Evolutionary conservation across 2,113 vertebrate genomes (phyloP), one percentile per base, ranked within the genome.

Genomic region (Alosa alosa): DNA sequence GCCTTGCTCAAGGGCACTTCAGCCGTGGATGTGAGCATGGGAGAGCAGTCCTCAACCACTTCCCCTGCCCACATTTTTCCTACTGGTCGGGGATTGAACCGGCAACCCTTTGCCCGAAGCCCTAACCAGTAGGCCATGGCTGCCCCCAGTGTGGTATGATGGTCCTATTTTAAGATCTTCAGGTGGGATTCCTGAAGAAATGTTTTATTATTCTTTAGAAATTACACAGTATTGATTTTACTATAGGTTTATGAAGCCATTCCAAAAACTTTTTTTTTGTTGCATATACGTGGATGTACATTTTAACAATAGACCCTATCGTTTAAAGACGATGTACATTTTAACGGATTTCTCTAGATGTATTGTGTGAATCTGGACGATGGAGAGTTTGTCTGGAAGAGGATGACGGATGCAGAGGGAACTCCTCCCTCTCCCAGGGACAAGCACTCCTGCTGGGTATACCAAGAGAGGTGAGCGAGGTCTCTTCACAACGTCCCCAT

Each of bases 391-490:
- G 83, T 50, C 0, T 95, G 94, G 94, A 93, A 11, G 84, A 92
- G 82, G 52, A 10, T 94, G 86, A 90, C 82, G 0, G 89, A 90
- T 86, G 72, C 87, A 4, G 85, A 60, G 1, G 95, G 94, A 81
- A 84, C 84, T 0, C 90, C 91, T 0, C 95, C 94, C 0, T 94
- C 95, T 0, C 94, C 95, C 0, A 91, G 94, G 11, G 90, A 90
- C 89, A 93, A 94, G 82, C 94, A 95, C 89, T 91, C 93, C 88
- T 94, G 95, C 89, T 95, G 95, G 95, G 91, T 93, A 0, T 92
- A 94, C 84, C 68, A 87, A 90, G 89, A 93, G 89, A 91, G 94
- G 95, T 95, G 47, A 3, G 90, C 78, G 2, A 17, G 36, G 44
- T 45, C 36, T 55, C 83, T 81, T 11, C 72, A 86, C 31, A 83